Percentiles rank a stretch among this genome's conserved stretches.
phyloP scores from a whole-genome alignment of 2,888 invertebrate species.

The Drosophila formosana region DNA sequence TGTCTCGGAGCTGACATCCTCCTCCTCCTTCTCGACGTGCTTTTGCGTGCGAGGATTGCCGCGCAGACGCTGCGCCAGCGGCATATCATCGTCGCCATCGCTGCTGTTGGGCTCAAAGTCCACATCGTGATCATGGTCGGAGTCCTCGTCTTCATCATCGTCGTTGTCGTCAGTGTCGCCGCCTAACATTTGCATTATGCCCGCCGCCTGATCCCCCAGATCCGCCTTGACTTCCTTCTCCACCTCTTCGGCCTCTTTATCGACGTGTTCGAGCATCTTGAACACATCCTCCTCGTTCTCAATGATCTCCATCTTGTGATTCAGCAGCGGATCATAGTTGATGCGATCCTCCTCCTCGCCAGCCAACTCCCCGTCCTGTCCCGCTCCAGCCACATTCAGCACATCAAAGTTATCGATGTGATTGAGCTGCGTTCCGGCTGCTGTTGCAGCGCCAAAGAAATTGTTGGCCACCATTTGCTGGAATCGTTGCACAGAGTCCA shows the following conservation, averaged over 20 bases:
- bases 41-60: conserved; percentile 7
- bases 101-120: conserved; percentile 71
- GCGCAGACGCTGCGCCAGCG: conserved; percentile 72
- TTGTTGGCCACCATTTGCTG: conserved; percentile 68
- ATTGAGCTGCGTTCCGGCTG: conserved; percentile 12
- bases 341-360: conserved; percentile 79
- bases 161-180: conserved; percentile 52
- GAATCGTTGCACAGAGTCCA: conserved; percentile 77
- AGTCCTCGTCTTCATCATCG: conserved; percentile 53
- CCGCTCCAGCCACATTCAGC: conserved; percentile 48
- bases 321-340: conserved; percentile 79
- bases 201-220: conserved; percentile 33
- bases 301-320: conserved; percentile 80
- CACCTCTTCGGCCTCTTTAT: conserved; percentile 74
- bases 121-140: conserved; percentile 63
- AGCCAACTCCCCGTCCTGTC: conserved; percentile 56
- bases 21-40: conserved; percentile 37
- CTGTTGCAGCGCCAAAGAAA: conserved; percentile 23
- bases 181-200: conserved; percentile 37
- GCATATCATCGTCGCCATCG: conserved; percentile 78
- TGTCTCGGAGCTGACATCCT: conserved; percentile 46
- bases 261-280: conserved; percentile 82
- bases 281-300: conserved; percentile 83
- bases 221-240: conserved; percentile 60
- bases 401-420: conserved; percentile 65